Conservation (phyloP, 2,797 vertebrate genomes). For the Megalops cyprinoides region DNA sequence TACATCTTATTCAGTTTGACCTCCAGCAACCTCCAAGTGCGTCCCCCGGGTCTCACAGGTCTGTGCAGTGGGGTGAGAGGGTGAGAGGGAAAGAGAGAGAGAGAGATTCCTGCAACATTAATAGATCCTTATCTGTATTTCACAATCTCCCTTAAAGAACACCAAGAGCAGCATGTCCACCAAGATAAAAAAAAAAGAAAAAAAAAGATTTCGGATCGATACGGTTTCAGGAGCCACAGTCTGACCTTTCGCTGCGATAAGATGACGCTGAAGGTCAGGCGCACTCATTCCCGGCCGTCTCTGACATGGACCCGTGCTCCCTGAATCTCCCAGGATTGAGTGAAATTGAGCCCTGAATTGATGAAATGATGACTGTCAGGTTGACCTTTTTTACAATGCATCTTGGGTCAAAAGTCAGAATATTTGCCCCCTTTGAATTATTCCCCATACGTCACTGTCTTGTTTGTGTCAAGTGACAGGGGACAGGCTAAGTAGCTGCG, state of each 20-base stretch:
- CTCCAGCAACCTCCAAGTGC: constrained; percentile 58
- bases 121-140: constrained; percentile 79
- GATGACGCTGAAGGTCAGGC: constrained; percentile 73
- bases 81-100: constrained; percentile 55
- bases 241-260: constrained; percentile 79
- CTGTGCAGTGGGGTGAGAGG: constrained; percentile 49
- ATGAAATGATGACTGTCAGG: constrained; percentile 74
- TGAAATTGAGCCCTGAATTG: constrained; percentile 62
- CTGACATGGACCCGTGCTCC: constrained; percentile 28
- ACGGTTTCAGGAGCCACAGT: constrained; percentile 70
- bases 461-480: constrained; percentile 68
- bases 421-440: constrained; percentile 60
- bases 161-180: constrained; percentile 76
- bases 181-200: constrained; percentile 71
- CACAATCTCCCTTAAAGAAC: constrained; percentile 75
- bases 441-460: constrained; percentile 66
- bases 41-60: not conserved
- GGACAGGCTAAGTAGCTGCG: constrained; percentile 67
- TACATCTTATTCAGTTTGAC: constrained; percentile 61
- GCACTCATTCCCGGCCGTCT: constrained; percentile 19
- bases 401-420: constrained; percentile 72
- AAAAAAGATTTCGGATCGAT: constrained; percentile 74
- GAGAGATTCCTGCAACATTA: constrained; percentile 78
- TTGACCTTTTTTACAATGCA: constrained; percentile 82
- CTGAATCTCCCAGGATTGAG: constrained; percentile 63